Base-by-base conservation (phyloP, 2,888 invertebrate species). In the Hypomecis atomaria region DNA sequence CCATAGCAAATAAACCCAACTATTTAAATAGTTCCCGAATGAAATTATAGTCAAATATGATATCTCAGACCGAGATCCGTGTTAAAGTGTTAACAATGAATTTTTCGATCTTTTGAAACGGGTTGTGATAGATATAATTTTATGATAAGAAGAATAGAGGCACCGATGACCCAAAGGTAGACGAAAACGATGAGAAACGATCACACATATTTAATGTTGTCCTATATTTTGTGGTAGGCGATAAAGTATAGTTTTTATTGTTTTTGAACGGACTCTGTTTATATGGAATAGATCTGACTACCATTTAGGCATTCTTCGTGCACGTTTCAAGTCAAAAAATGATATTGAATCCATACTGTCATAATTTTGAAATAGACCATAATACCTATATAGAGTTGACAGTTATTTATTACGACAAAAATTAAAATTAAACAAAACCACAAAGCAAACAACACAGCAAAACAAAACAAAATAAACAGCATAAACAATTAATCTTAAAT, bases 1-100 rank as follows among this genome's bases (percentile, higher is more conserved):
- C 23, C 3, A 23, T 3, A 23, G 23, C 23, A 23, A 23, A 23
- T 23, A 3, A 23, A 23, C 23, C 23, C 23, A 23, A 23, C 23
- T 23, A 23, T 23, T 23, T 23, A 23, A 23, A 23, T 23, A 23
- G 23, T 23, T 76, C 75, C 78, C 76, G 78, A 82, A 83, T 82
- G 81, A 81, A 81, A 82, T 82, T 79, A 81, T 76, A 77, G 75
- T 75, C 77, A 77, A 76, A 80, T 78, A 84, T 77, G 73, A 75
- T 80, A 81, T 83, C 82, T 76, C 11, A 45, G 52, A 11, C 52
- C 71, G 73, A 79, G 81, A 85, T 86, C 83, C 79, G 84, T 84
- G 86, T 87, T 83, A 86, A 88, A 81, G 85, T 85, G 87, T 86
- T 83, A 86, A 86, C 85, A 82, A 83, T 81, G 81, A 78, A 79